Percentiles rank a stretch among this genome's conserved stretches.
Conservation (phyloP, 64 coral and sea anemone species). For the Hydrozoanthus tunicans region DNA sequence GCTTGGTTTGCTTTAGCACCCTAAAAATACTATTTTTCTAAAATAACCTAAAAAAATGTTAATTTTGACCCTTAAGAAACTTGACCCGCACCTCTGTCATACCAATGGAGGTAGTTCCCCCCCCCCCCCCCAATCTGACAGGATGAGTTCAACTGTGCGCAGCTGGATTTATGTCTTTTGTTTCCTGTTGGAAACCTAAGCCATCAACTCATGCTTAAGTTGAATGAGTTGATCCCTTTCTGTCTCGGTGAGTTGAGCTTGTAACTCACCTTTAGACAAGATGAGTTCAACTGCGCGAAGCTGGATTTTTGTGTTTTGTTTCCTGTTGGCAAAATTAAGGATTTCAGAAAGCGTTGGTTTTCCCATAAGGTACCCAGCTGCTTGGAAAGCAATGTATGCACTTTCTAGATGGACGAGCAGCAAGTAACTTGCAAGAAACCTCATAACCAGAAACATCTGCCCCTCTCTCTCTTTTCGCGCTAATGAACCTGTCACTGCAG, state of each 20-base stretch:
- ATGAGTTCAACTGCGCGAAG: slow-evolving; percentile 60
- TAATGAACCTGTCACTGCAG: slow-evolving; percentile 67
- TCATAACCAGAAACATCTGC: slow-evolving; percentile 54
- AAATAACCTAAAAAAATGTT: too few species aligned
- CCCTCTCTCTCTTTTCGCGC: slow-evolving; percentile 10
- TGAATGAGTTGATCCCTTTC: slow-evolving; percentile 63
- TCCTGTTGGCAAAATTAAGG: slow-evolving; percentile 28
- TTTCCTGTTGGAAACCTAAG: background rate
- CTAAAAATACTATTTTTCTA: too few species aligned
- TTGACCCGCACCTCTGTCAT: too few species aligned
- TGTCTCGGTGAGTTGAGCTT: slow-evolving; percentile 56
- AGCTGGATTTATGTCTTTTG: too few species aligned
- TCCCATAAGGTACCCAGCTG: slow-evolving; percentile 68
- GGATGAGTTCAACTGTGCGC: too few species aligned
- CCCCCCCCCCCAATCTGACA: too few species aligned
- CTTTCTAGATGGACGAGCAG: slow-evolving; percentile 70
- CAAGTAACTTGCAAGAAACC: slow-evolving; percentile 59
- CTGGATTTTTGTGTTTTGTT: slow-evolving; percentile 2
- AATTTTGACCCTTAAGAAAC: too few species aligned
- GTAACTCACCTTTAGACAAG: slow-evolving; percentile 75
- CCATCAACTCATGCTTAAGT: slow-evolving; percentile 33
- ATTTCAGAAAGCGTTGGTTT: slow-evolving; percentile 66
- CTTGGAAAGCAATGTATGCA: slow-evolving; percentile 69
- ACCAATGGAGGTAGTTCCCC: too few species aligned
- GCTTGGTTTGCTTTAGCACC: too few species aligned